phyloP scores from a whole-genome alignment of 2,888 invertebrate genomes.

The Torymus texanus region DNA sequence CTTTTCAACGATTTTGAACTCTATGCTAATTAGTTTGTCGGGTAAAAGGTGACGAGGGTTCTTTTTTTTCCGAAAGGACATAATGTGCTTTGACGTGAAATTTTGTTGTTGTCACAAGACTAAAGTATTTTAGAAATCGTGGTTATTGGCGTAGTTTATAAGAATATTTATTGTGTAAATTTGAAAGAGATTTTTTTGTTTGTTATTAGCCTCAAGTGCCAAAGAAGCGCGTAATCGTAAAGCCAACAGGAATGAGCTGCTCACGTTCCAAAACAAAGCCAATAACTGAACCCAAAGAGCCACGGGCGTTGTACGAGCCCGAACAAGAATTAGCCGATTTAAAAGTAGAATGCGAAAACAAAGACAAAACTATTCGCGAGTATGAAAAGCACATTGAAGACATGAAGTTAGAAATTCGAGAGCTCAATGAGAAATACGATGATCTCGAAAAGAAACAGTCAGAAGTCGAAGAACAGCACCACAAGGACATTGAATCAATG shows the following conservation, averaged over 20 bases:
- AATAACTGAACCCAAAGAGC: conserved; percentile 24
- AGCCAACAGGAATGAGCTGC: conserved; percentile 57
- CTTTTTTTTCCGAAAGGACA: too few species aligned
- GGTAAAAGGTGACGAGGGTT: too few species aligned
- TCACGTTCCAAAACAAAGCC: conserved; percentile 62
- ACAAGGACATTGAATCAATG: conserved; percentile 68
- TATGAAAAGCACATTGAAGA: conserved; percentile 69
- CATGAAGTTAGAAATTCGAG: conserved; percentile 63
- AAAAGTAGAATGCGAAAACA: conserved; percentile 69
- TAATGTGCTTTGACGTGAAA: too few species aligned
- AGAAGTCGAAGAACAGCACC: conserved; percentile 63
- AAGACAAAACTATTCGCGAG: conserved; percentile 70
- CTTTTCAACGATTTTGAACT: too few species aligned
- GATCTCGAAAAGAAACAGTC: conserved; percentile 60
- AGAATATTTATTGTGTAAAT: too few species aligned
- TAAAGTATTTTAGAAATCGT: too few species aligned
- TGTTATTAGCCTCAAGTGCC: conserved; percentile 65
- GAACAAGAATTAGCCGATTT: conserved; percentile 69
- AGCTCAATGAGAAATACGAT: conserved; percentile 60
- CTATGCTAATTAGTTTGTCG: too few species aligned
- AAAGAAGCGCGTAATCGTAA: conserved; percentile 62
- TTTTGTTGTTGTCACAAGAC: too few species aligned
- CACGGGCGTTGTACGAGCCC: conserved; percentile 62
- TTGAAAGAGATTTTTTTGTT: conserved; percentile 6
- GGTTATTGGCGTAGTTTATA: too few species aligned